Evolutionary conservation across 2,797 vertebrate species (phyloP).

Genomic region (Schizopygopsis malacanthus): DNA sequence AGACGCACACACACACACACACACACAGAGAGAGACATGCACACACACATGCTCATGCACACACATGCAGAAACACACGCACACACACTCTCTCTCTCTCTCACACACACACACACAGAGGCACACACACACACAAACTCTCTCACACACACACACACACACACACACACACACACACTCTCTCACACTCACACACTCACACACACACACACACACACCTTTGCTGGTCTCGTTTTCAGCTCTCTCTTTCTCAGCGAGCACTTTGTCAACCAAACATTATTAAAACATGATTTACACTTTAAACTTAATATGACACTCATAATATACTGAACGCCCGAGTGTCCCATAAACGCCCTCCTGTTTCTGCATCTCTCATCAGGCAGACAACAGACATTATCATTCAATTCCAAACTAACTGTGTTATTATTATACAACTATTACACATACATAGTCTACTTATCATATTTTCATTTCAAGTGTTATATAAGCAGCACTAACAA

Average conservation of each 20-base stretch:
- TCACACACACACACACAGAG: no score
- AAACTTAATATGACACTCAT: conserved; percentile 52
- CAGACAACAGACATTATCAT: not conserved
- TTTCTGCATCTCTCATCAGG: conserved; percentile 11
- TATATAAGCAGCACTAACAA: not conserved
- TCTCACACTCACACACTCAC: no score
- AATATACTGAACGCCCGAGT: conserved; percentile 32
- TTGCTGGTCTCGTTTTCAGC: not conserved
- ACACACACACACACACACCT: no score
- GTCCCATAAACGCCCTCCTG: conserved; percentile 15
- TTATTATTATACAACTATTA: not conserved
- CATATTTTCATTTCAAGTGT: conserved; percentile 53
- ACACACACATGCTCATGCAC: no score
- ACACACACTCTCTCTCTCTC: no score
- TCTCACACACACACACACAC: no score
- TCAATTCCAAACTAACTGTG: not conserved
- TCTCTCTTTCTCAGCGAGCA: conserved; percentile 16
- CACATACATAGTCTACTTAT: conserved; percentile 54
- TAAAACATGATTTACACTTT: conserved; percentile 46
- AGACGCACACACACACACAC: no score
- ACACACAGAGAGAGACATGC: no score
- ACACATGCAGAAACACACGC: no score
- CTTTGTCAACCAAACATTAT: conserved; percentile 43
- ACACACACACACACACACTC: no score
- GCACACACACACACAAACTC: no score